Conservation (phyloP, 1,140 invertebrate genomes). For the Aphelinus certus region DNA sequence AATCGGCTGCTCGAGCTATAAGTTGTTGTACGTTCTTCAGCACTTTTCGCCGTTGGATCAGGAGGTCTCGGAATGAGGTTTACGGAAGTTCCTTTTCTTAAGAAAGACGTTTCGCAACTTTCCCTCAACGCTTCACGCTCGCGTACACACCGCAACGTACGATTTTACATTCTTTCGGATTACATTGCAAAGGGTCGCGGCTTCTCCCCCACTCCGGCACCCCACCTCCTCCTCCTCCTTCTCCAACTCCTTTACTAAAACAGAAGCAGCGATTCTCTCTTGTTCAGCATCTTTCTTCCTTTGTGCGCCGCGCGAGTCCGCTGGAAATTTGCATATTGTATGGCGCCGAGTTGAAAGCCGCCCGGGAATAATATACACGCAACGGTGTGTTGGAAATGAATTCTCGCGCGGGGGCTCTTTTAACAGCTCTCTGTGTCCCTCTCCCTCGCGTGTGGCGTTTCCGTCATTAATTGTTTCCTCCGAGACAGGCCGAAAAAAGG, state of each 20-base stretch:
- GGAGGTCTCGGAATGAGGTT: slow-evolving; percentile 27
- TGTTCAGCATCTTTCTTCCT: background rate
- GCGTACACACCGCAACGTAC: no score
- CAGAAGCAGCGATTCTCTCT: background rate
- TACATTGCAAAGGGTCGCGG: background rate
- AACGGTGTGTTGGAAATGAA: no score
- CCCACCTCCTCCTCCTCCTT: background rate
- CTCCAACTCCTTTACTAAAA: background rate
- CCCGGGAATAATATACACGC: no score
- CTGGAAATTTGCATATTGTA: background rate
- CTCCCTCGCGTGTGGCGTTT: background rate
- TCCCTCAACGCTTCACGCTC: background rate
- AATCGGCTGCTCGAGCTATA: slow-evolving; percentile 5
- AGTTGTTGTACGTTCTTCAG: slow-evolving; percentile 14
- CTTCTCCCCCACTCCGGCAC: background rate
- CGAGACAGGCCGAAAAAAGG: background rate
- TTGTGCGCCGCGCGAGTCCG: background rate
- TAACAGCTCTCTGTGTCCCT: background rate
- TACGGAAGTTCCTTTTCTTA: background rate
- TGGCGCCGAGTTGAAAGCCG: no score
- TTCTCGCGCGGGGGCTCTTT: background rate
- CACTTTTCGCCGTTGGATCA: slow-evolving; percentile 11
- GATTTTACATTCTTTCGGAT: background rate
- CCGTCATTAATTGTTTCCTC: background rate
- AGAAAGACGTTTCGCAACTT: slow-evolving; percentile 15